These are phyloP conservation scores for Sylvietta virens DNA, from an alignment of 2,113 vertebrate species.

Conservation along the genomic window DNA sequence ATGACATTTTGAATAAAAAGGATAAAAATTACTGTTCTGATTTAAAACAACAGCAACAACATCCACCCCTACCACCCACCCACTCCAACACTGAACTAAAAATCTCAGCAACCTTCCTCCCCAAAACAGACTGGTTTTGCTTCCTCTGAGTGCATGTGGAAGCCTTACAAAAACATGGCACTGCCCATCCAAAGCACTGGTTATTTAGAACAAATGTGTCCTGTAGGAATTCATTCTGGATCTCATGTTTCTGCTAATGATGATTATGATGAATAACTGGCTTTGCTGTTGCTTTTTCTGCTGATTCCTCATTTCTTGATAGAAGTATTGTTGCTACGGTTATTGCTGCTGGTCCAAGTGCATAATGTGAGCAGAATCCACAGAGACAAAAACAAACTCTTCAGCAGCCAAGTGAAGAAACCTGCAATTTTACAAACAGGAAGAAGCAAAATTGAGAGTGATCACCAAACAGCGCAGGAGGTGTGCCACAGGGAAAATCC, in stretches of 20 bases:
- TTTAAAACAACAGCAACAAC: neutral
- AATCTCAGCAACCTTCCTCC: neutral
- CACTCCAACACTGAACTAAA: neutral
- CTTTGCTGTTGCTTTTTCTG: constrained; percentile 16
- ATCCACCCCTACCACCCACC: no score
- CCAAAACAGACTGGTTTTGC: neutral
- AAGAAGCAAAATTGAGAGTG: neutral
- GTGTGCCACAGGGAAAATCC: neutral
- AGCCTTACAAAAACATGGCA: neutral
- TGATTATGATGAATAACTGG: constrained; percentile 51
- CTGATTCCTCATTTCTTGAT: constrained; percentile 35
- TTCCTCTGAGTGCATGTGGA: neutral
- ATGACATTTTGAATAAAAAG: neutral
- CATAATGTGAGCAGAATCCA: neutral
- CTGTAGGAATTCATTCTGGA: constrained; percentile 3
- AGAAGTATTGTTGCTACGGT: neutral
- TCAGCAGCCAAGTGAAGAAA: neutral
- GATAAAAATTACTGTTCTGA: neutral
- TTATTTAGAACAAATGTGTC: neutral
- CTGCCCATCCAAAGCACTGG: neutral
- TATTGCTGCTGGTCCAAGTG: constrained; percentile 4
- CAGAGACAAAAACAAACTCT: neutral
- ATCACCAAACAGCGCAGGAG: neutral
- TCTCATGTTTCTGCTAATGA: constrained; percentile 29
- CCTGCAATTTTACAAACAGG: neutral